Conservation (phyloP, 1,140 invertebrate species). For the Elymnias hypermnestra region DNA sequence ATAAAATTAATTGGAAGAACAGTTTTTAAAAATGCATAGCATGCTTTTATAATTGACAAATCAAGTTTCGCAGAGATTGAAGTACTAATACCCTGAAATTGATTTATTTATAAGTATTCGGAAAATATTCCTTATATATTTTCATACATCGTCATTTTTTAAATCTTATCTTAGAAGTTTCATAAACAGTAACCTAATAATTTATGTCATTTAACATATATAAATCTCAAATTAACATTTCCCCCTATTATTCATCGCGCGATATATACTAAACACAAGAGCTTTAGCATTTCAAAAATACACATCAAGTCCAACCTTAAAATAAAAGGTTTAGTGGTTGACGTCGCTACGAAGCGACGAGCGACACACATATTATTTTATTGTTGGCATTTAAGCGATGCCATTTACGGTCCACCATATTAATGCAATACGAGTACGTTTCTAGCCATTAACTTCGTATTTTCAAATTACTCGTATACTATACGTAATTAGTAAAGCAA, state of each 20-base stretch:
- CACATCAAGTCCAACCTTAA: neutral
- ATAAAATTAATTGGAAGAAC: too few species aligned
- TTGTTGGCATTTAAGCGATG: constrained; percentile 3
- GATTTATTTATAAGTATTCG: too few species aligned
- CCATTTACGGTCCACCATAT: neutral
- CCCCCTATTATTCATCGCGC: too few species aligned
- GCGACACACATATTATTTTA: constrained; percentile 4
- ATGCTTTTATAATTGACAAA: too few species aligned
- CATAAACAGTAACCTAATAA: neutral
- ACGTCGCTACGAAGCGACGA: neutral
- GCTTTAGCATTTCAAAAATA: neutral
- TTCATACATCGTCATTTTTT: too few species aligned
- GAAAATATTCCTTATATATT: too few species aligned
- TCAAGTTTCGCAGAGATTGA: too few species aligned
- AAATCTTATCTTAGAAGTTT: neutral
- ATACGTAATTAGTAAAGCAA: neutral
- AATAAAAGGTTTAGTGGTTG: constrained; percentile 1
- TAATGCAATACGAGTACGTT: neutral
- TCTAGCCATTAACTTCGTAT: constrained; percentile 1
- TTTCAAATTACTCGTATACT: neutral
- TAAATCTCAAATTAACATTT: too few species aligned
- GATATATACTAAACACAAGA: too few species aligned
- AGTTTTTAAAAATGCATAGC: too few species aligned
- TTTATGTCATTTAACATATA: too few species aligned
- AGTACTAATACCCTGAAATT: too few species aligned